These are phyloP conservation scores for Oryzias woworae DNA, from an alignment of 2,113 vertebrate species.

Conservation along the genomic window DNA sequence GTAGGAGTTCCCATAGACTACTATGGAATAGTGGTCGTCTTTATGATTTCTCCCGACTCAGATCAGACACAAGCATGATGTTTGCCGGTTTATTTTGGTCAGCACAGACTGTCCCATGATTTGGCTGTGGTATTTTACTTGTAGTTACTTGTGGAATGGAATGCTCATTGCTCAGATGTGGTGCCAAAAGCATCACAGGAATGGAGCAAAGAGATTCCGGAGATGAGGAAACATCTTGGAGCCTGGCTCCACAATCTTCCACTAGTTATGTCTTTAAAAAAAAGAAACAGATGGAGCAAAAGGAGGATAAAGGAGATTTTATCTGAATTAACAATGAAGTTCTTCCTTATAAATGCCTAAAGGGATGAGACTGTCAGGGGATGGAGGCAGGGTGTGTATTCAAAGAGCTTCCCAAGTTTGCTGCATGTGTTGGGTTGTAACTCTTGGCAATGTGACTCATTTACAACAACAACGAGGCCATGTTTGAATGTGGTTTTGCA, in stretches of 20 bases:
- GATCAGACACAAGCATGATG: conserved; percentile 15
- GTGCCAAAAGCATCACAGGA: conserved; percentile 63
- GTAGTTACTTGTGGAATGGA: conserved; percentile 73
- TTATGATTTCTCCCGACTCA: conserved; percentile 17
- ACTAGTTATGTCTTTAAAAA: conserved; percentile 1
- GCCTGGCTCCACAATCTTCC: conserved; percentile 13
- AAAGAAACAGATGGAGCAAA: neutral
- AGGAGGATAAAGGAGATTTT: conserved; percentile 13
- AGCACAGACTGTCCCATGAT: conserved; percentile 53
- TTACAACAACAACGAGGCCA: neutral
- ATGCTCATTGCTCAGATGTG: conserved; percentile 56
- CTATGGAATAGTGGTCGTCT: neutral
- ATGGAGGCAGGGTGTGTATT: conserved; percentile 9
- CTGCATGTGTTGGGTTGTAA: conserved; percentile 3
- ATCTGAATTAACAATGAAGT: conserved; percentile 50
- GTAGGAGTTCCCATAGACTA: neutral
- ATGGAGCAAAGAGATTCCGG: conserved; percentile 58
- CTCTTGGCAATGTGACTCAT: neutral
- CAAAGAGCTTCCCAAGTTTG: conserved; percentile 15
- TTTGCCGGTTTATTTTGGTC: conserved; percentile 56
- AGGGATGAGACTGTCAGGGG: conserved; percentile 27
- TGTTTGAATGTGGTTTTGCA: neutral
- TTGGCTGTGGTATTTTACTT: conserved; percentile 49
- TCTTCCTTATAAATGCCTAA: conserved; percentile 33
- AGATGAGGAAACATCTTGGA: conserved; percentile 55